These are phyloP conservation scores for Mastomys coucha DNA, from an alignment of 2,113 vertebrate species.

Conservation along the genomic window DNA sequence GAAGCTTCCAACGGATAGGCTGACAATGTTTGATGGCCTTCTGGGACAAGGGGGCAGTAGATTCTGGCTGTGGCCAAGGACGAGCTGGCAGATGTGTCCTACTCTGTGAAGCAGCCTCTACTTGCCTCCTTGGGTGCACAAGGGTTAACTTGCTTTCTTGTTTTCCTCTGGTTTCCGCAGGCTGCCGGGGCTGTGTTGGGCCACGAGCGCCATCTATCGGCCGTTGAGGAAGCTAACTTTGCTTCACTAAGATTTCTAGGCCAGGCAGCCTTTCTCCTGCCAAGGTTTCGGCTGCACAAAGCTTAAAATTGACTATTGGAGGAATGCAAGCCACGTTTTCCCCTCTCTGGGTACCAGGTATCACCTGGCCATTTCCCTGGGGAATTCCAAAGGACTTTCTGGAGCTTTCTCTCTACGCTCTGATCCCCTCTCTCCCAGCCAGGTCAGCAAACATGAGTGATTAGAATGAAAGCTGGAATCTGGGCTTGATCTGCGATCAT, in stretches of 20 bases:
- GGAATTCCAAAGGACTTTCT: background rate
- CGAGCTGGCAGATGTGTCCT: background rate
- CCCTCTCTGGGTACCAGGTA: background rate
- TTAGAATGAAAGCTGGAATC: background rate
- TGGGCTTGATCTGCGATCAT: background rate
- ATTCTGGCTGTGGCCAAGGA: background rate
- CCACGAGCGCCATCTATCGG: slow-evolving; percentile 83
- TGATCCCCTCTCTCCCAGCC: background rate
- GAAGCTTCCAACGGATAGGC: background rate
- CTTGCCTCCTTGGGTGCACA: background rate
- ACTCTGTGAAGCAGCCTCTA: background rate
- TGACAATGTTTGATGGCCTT: background rate
- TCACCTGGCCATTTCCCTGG: background rate
- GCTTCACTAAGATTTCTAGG: background rate
- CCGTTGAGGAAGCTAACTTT: background rate
- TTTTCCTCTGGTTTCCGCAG: background rate
- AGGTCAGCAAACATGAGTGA: background rate
- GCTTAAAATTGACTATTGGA: background rate
- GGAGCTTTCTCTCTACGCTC: background rate
- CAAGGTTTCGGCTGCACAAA: background rate
- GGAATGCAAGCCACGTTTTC: background rate
- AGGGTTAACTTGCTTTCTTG: slow-evolving; percentile 69
- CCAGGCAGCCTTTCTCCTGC: background rate
- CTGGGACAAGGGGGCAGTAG: background rate
- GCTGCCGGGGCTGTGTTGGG: slow-evolving; percentile 71